phyloP scores from a whole-genome alignment of 2,113 vertebrate genomes.

The Dunckerocampus dactyliophorus region DNA sequence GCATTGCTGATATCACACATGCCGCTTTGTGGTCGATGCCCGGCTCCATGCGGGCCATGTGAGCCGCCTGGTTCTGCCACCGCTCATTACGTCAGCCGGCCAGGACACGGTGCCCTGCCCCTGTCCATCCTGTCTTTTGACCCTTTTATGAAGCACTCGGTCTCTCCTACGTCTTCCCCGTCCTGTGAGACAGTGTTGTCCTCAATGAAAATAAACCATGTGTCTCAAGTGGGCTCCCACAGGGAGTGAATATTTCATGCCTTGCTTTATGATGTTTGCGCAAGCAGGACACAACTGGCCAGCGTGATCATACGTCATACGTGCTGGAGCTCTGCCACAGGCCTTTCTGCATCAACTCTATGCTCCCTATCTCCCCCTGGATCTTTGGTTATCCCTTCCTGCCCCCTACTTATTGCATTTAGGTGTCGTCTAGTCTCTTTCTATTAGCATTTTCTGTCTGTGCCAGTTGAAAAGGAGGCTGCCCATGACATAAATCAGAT shows the following conservation, averaged over 20 bases:
- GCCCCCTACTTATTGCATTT: slow-evolving; percentile 1
- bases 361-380: background rate
- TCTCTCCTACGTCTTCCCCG: slow-evolving; percentile 17
- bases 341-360: slow-evolving; percentile 7
- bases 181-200: slow-evolving; percentile 15
- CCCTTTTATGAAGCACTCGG: background rate
- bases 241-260: slow-evolving; percentile 68
- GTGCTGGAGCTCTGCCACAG: slow-evolving; percentile 11
- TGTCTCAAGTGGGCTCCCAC: slow-evolving; percentile 32
- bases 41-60: slow-evolving; percentile 41
- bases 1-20: slow-evolving; percentile 30
- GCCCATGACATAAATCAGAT: too few species aligned
- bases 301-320: background rate
- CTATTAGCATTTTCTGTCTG: background rate
- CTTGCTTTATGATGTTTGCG: slow-evolving; percentile 35
- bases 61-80: slow-evolving; percentile 43
- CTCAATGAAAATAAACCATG: slow-evolving; percentile 52
- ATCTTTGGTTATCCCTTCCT: background rate
- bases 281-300: slow-evolving; percentile 24
- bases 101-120: slow-evolving; percentile 5
- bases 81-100: slow-evolving; percentile 34
- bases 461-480: too few species aligned
- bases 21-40: slow-evolving; percentile 27
- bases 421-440: slow-evolving; percentile 11
- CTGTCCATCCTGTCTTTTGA: slow-evolving; percentile 7